These are phyloP conservation scores for Trypoxylon attenuatum DNA, from an alignment of 2,888 invertebrate species.

Conservation along the genomic window DNA sequence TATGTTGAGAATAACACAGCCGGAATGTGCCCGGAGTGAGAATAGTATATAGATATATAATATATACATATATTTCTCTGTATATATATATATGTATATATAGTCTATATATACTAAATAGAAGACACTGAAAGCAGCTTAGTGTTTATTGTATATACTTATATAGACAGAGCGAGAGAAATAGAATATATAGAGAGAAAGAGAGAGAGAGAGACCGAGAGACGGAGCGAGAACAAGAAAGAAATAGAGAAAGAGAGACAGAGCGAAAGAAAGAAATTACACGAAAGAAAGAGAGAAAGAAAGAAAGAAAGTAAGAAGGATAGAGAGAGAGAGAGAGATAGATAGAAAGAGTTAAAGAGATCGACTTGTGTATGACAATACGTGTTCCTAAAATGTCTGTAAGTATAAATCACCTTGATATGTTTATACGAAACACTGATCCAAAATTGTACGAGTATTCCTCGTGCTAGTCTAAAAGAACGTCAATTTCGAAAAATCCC, in stretches of 20 bases:
- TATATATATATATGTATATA: slow-evolving; percentile 52
- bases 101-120: slow-evolving; percentile 57
- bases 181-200: neutral
- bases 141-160: slow-evolving; percentile 68
- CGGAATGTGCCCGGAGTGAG: too few relatives aligned
- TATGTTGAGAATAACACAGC: too few relatives aligned
- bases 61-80: slow-evolving; percentile 56
- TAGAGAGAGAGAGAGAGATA: slow-evolving; percentile 6
- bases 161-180: slow-evolving; percentile 19
- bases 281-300: slow-evolving; percentile 1
- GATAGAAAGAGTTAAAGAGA: slow-evolving; percentile 13
- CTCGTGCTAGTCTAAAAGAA: neutral
- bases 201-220: slow-evolving; percentile 1
- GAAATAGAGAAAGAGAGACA: slow-evolving; percentile 2
- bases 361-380: slow-evolving; percentile 31
- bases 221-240: neutral
- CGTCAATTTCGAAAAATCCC: slow-evolving; percentile 13
- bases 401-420: slow-evolving; percentile 19
- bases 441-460: slow-evolving; percentile 1
- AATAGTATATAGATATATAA: slow-evolving; percentile 61
- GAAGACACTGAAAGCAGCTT: slow-evolving; percentile 74
- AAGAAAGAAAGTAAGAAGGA: too few relatives aligned
- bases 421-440: slow-evolving; percentile 10
- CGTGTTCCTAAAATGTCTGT: slow-evolving; percentile 27
- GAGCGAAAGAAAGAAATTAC: slow-evolving; percentile 1